Conservation (phyloP, 53 echinoderm and acorn worm genomes). For the Luidia sarsii region DNA sequence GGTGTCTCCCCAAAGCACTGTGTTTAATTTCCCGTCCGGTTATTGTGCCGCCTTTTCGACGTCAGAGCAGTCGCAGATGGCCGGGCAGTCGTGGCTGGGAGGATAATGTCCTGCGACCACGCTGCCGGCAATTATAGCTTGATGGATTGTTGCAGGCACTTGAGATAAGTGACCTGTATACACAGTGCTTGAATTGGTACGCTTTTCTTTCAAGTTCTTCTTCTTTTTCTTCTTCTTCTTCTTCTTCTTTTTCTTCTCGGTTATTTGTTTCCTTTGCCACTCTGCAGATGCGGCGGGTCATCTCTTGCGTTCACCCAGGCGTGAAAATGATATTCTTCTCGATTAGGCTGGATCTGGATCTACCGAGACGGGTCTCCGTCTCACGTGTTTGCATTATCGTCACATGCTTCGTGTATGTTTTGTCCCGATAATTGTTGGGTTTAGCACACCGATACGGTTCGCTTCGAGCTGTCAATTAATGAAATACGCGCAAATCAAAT, state of each 20-base stretch:
- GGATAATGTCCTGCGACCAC: slow-evolving; percentile 18
- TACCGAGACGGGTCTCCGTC: no score
- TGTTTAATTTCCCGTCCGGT: no score
- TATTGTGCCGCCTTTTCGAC: neutral
- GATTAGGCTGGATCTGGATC: no score
- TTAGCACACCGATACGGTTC: neutral
- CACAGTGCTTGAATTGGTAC: neutral
- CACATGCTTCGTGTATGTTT: no score
- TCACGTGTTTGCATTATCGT: no score
- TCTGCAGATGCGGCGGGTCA: neutral
- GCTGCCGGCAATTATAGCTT: slow-evolving; percentile 25
- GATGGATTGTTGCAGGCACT: slow-evolving; percentile 9
- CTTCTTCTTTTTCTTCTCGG: no score
- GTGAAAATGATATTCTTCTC: slow-evolving; percentile 3
- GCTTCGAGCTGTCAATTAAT: no score
- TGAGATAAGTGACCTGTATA: slow-evolving; percentile 3
- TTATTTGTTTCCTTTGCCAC: no score
- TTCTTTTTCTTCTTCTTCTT: no score
- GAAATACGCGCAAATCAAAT: no score
- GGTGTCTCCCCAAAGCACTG: no score
- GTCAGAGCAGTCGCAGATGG: slow-evolving; percentile 42
- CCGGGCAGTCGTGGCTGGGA: no score
- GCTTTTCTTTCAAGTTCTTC: slow-evolving; percentile 7
- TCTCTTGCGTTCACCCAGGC: neutral
- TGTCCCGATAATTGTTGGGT: neutral